Evolutionary conservation across 2,888 invertebrate genomes (phyloP).

Genomic region (Lingula anatina): DNA sequence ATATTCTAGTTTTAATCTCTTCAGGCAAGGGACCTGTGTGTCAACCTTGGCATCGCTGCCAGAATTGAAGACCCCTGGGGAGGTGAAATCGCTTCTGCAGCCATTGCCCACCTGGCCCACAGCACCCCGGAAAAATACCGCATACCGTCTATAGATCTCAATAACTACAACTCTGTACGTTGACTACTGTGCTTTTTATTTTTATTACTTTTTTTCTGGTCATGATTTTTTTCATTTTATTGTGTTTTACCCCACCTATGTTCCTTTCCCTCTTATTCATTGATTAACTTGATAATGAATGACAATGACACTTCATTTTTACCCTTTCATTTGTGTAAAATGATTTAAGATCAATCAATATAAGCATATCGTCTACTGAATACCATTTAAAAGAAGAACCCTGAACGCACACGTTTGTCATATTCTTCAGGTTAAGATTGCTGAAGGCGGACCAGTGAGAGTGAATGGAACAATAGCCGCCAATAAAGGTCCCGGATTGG

Average conservation of each 20-base stretch:
- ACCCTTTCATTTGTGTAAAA: no score
- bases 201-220: no score
- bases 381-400: no score
- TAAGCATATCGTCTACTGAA: no score
- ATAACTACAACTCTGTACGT: not conserved
- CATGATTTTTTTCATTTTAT: no score
- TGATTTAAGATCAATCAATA: no score
- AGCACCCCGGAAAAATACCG: conserved; percentile 1
- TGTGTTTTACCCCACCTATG: no score
- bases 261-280: no score
- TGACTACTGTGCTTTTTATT: no score
- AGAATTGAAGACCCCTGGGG: conserved; percentile 2
- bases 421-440: not conserved
- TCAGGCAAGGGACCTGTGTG: conserved; percentile 2
- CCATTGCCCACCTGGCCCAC: conserved; percentile 2
- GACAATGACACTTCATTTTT: no score
- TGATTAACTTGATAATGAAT: no score
- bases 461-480: not conserved
- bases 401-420: not conserved
- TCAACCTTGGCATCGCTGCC: not conserved
- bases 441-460: not conserved
- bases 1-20: no score
- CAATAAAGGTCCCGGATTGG: not conserved
- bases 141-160: not conserved
- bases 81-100: not conserved